Conservation (phyloP, 2,797 vertebrate species). For the Typhlichthys eigenmanni region DNA sequence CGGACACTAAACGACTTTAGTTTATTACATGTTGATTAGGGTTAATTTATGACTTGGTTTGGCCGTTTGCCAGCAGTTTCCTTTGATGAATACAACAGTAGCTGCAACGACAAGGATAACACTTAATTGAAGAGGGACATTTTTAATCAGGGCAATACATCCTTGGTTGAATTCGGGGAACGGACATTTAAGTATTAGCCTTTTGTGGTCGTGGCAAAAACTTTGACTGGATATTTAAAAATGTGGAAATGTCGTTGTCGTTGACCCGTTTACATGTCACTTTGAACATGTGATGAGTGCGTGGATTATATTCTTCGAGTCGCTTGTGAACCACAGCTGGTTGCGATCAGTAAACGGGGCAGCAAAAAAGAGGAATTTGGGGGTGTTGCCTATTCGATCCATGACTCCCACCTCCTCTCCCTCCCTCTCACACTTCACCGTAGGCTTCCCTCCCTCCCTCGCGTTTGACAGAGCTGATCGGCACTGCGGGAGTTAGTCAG, state of each 20-base stretch:
- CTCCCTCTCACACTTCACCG: constrained; percentile 48
- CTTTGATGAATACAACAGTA: not conserved
- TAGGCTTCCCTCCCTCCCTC: constrained; percentile 20
- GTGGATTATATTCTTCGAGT: constrained; percentile 45
- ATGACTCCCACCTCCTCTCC: constrained; percentile 46
- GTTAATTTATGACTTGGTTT: constrained; percentile 33
- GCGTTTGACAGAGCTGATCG: constrained; percentile 46
- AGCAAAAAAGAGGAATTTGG: constrained; percentile 64
- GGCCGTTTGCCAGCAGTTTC: constrained; percentile 27
- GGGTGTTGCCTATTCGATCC: constrained; percentile 73
- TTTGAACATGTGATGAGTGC: constrained; percentile 58
- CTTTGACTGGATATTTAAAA: constrained; percentile 28
- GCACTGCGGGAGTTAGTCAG: constrained; percentile 68
- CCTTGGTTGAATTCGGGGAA: too few species aligned
- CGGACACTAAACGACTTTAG: constrained; percentile 55
- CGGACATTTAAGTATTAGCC: too few species aligned
- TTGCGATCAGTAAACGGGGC: constrained; percentile 65
- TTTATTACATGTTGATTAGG: constrained; percentile 53
- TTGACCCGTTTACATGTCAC: constrained; percentile 19
- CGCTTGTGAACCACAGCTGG: constrained; percentile 71
- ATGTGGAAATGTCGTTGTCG: constrained; percentile 38
- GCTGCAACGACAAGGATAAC: not conserved
- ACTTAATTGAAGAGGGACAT: not conserved
- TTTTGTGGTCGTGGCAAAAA: too few species aligned
- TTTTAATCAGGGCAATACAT: not conserved